Percentiles rank a stretch among this genome's conserved stretches.
Evolutionary conservation across 2,888 invertebrate species (phyloP).

Genomic region (Aspidapion aeneum): DNA sequence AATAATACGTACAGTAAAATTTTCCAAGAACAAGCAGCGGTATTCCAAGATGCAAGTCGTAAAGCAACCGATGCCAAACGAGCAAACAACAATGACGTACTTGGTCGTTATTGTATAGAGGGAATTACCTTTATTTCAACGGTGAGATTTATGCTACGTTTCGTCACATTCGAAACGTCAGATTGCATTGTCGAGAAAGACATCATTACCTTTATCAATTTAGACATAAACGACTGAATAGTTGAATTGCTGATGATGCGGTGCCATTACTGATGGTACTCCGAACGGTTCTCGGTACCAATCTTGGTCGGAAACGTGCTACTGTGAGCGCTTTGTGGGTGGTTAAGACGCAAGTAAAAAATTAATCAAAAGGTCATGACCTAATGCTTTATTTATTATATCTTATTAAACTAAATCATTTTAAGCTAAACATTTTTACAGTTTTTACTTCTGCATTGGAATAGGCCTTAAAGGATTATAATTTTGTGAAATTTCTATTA

Average conservation of each 20-base stretch:
- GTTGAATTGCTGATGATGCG: not conserved
- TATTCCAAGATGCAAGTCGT: not conserved
- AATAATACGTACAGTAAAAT: too few relatives aligned
- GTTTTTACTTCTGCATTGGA: too few relatives aligned
- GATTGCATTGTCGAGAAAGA: not conserved
- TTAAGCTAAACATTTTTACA: too few relatives aligned
- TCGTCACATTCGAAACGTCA: not conserved
- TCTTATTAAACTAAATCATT: too few relatives aligned
- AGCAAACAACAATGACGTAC: not conserved
- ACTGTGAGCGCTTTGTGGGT: not conserved
- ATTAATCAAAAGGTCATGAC: too few relatives aligned
- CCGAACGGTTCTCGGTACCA: not conserved
- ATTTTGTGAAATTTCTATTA: too few relatives aligned
- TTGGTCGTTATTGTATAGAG: not conserved
- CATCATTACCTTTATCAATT: not conserved
- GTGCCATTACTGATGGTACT: not conserved
- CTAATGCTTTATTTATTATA: too few relatives aligned
- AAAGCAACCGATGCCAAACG: not conserved
- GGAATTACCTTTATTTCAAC: not conserved
- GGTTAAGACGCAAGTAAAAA: too few relatives aligned
- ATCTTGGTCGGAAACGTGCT: not conserved
- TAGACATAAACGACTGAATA: not conserved
- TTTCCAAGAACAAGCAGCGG: not conserved
- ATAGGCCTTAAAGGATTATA: too few relatives aligned
- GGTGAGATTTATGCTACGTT: not conserved